Base-by-base conservation (phyloP, 2,888 invertebrate species). In the Plebejus argus region DNA sequence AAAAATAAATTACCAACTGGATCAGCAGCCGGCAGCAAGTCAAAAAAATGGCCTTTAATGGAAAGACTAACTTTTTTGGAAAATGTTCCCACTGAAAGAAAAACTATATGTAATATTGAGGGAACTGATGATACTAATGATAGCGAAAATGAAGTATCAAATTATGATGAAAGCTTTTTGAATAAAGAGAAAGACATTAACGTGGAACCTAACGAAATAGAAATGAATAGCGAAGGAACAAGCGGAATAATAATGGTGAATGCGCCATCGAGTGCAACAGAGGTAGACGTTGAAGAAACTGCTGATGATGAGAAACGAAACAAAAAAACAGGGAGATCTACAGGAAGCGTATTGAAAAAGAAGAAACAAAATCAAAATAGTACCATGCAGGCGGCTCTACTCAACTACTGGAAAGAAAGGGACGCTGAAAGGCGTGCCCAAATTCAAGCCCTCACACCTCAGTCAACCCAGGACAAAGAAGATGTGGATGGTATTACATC, bases 331-430 rank as follows among this genome's bases (percentile, higher is more conserved):
- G 45, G 15, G 5, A 49, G 28, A 45, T 7, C 53, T 15, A 74
- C 45, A 74, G 28, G 39, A 74, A 53, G 74, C 45, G 28, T 74
- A 28, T 49, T 74, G 20, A 74, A 49, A 49, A 45, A 53, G 2
- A 49, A 74, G 28, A 53, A 49, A 23, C 39, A 39, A 35, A 35
- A 35, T 35, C 35, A 35, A 35, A 35, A 35, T 35, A 35, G 35
- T 35, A 35, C 35, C 35, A 39, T 74, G 49, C 8, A 35, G 23
- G 23, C 23, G 15, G 3, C 45, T n/a, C 23, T 74, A 12, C 7
- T 28, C 1, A 74, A 74, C 15, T 74, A 53, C 45, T 74, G 74
- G 74, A 53, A 74, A 74, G 49, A 74, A 18, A 49, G 53, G 53
- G 74, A 74, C 23, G 53, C 18, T 53, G 20, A 74, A 20, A 12